phyloP scores from a whole-genome alignment of 2,113 vertebrate genomes.

The Syrmaticus mikado region DNA sequence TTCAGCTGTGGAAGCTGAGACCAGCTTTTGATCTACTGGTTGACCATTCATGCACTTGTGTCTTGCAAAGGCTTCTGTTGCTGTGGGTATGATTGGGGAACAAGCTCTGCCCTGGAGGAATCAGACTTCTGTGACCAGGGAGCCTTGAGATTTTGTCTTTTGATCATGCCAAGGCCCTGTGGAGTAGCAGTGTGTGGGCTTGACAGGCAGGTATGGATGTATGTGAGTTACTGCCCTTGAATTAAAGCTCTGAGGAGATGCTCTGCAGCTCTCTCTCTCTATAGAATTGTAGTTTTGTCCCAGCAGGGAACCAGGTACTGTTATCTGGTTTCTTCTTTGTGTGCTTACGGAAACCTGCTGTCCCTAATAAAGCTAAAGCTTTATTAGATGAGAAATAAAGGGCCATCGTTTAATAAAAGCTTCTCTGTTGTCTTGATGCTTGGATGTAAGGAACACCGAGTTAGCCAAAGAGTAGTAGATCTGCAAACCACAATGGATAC shows the following conservation, averaged over 20 bases:
- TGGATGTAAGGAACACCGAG: background rate
- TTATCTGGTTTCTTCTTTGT: background rate
- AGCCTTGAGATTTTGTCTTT: background rate
- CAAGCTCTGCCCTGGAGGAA: background rate
- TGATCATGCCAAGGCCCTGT: fast-evolving
- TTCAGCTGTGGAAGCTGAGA: background rate
- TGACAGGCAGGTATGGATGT: background rate
- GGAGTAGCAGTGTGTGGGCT: background rate
- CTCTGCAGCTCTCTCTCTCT: background rate
- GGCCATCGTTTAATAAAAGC: background rate
- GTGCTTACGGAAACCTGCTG: background rate
- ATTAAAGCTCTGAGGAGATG: fast-evolving
- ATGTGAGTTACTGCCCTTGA: fast-evolving
- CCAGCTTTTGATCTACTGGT: background rate
- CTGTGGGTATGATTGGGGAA: background rate
- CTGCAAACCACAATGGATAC: background rate
- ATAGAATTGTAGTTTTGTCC: background rate
- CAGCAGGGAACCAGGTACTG: background rate
- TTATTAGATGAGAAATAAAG: background rate
- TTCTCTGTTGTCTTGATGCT: background rate
- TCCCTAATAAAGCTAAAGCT: background rate
- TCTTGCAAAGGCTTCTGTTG: background rate
- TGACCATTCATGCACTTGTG: background rate
- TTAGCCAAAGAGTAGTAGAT: background rate
- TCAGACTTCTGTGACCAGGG: background rate